Base-by-base conservation (phyloP, 2,888 invertebrate genomes). In the Sarcophaga caerulescens region DNA sequence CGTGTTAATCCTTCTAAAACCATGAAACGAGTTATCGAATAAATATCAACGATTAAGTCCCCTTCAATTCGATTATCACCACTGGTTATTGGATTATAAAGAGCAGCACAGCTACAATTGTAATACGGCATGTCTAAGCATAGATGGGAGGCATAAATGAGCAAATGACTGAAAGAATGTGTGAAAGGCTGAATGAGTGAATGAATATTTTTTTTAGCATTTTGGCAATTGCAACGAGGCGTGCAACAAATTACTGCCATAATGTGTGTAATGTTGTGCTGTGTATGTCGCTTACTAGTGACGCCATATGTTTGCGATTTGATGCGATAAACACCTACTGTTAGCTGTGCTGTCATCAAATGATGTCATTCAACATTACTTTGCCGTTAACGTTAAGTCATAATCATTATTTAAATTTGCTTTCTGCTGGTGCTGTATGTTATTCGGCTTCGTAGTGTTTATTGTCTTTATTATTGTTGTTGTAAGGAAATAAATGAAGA, bases 211-310 rank as follows among this genome's bases (percentile, higher is more conserved):
- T 14, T 74, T 62, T 8, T 74, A 2, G 11, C 21, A 47, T 74
- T 74, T 45, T 74, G 74, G 57, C 60, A 21, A 21, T 21, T 19
- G 11, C 68, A 57, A 57, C 25, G 35, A 66, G 74, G 8, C 23
- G 63, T 63, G 23, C 63, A 23, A 63, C 63, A 63, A 63, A 63
- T 63, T 63, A 14, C 63, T 52, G 12, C 17, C 52, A 52, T 52
- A 52, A 52, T 52, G 52, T 52, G 52, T 52, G 8, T 10, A 60
- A 60, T n/a, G 17, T 2, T 17, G 57, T 14, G 14, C n/a, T 14
- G 8, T 60, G n/a, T n/a, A 19, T 60, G 60, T 0, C 12, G 12
- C 4, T 23, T 21, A 23, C 21, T 19, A 5, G 1, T 3, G 12
- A 63, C 12, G 21, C 63, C 21, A 14, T 23, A 14, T 23, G 21